Conservation (phyloP, 1,140 invertebrate species). For the Philopotamus ludificatus region DNA sequence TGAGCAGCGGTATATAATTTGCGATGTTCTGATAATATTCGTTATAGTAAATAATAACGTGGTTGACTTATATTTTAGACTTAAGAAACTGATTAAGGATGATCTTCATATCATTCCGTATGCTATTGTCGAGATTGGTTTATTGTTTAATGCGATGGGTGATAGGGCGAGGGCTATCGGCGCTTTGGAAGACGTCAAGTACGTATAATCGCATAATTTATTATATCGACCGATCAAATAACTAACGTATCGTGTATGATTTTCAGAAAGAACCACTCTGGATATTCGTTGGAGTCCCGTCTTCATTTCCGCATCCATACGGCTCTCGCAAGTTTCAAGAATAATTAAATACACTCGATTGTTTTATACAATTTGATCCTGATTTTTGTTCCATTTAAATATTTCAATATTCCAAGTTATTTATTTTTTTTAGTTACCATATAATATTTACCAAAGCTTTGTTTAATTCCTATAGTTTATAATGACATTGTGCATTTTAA, state of each 20-base stretch:
- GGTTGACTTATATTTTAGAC: slow-evolving; percentile 43
- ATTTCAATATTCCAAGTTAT: no score
- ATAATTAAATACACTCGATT: no score
- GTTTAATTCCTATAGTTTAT: no score
- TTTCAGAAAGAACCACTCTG: slow-evolving; percentile 82
- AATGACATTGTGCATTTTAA: no score
- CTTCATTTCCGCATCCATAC: slow-evolving; percentile 91
- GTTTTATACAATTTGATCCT: no score
- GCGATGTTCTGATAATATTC: no score
- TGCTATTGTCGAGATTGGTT: slow-evolving; percentile 80
- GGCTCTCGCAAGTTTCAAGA: slow-evolving; percentile 51
- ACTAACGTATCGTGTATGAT: background rate
- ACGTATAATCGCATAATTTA: slow-evolving; percentile 46
- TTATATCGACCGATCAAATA: no score
- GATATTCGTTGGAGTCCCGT: slow-evolving; percentile 85
- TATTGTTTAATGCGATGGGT: slow-evolving; percentile 70
- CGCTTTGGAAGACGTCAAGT: slow-evolving; percentile 83
- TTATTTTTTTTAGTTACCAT: no score
- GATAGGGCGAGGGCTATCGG: slow-evolving; percentile 66
- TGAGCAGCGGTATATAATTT: no score
- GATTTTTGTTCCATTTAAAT: no score
- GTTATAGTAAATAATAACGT: no score
- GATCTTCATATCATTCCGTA: slow-evolving; percentile 87
- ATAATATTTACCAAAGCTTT: no score
- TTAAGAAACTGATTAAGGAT: slow-evolving; percentile 78